Base-by-base conservation (phyloP, 2,113 vertebrate species). In the Hippocampus barbouri region DNA sequence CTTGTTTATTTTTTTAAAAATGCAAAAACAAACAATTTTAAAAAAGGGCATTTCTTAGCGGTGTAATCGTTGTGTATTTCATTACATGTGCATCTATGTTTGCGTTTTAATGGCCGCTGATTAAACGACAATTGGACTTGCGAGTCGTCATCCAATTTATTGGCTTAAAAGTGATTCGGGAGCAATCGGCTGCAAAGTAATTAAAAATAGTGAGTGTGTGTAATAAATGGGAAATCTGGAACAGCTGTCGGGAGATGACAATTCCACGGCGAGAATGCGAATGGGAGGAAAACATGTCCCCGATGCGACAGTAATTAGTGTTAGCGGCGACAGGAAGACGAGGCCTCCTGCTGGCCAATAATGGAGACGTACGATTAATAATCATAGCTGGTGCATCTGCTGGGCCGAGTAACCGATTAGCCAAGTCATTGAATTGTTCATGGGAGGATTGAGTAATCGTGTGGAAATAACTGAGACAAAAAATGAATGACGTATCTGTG, bases 311-410 rank as follows among this genome's bases (percentile, higher is more conserved):
- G 25, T 82, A 79, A 85, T 84, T 78, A 79, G 47, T 72, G 21
- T 84, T 78, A 79, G 41, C 73, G 21, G 40, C 21, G 68, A 65
- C 51, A 10, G 56, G 69, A 71, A 64, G 69, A 75, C 49, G 21
- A 71, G 51, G 70, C 71, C 1, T 47, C 75, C 60, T 78, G 65
- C 57, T 62, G 73, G 1, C 63, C 56, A 73, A 70, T 68, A 73
- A 70, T 43, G 68, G 56, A 51, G 66, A 76, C 68, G 57, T 61
- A 74, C 70, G 68, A 77, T 82, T 82, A 78, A 85, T 81, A 75
- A 61, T 34, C 59, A 34, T 34, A 61, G 27, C 27, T 34, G 34
- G 15, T 61, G 16, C 16, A 8, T 20, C 27, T 61, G 8, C 34
- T 3, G 27, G 59, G 59, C 27, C 20, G 1, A 34, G 15, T 20